Conservation (phyloP, 1,140 invertebrate genomes). For the Vollenhovia emeryi region DNA sequence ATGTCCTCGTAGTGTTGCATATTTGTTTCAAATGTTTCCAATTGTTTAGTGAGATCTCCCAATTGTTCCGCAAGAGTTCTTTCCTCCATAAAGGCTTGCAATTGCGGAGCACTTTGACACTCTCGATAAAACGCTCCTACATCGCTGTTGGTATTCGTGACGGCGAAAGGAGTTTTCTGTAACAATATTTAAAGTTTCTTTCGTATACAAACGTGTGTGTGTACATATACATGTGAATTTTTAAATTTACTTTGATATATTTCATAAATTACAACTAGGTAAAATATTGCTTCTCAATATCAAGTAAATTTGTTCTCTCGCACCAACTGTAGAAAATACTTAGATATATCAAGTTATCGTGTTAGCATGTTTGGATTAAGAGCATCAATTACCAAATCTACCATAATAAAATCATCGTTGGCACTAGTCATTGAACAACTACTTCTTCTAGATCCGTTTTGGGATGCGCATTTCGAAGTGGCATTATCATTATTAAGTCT, state of each 20-base stretch:
- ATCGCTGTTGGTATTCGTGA: slow-evolving; percentile 87
- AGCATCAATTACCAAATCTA: slow-evolving; percentile 89
- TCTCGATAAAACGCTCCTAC: slow-evolving; percentile 92
- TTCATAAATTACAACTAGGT: neutral
- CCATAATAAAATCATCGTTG: slow-evolving; percentile 91
- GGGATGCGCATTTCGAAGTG: slow-evolving; percentile 81
- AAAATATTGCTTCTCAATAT: slow-evolving; percentile 2
- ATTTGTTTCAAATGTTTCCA: slow-evolving; percentile 91
- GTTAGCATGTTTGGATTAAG: slow-evolving; percentile 46
- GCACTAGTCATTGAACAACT: slow-evolving; percentile 86
- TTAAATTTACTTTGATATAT: no score
- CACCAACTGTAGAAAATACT: neutral
- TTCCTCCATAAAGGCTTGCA: slow-evolving; percentile 88
- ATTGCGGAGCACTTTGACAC: slow-evolving; percentile 91
- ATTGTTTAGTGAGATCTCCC: slow-evolving; percentile 89
- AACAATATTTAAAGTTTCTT: slow-evolving; percentile 70
- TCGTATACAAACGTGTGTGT: neutral
- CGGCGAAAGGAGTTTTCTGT: slow-evolving; percentile 88
- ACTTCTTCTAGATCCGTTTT: slow-evolving; percentile 83
- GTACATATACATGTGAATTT: neutral
- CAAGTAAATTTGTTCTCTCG: slow-evolving; percentile 32
- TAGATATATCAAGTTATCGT: slow-evolving; percentile 14
- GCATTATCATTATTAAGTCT: slow-evolving; percentile 77
- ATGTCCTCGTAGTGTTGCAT: slow-evolving; percentile 91
- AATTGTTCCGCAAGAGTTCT: slow-evolving; percentile 88